Percentiles rank a stretch among this genome's conserved stretches.
Conservation (phyloP, 2,113 vertebrate species). For the Stegastes partitus region DNA sequence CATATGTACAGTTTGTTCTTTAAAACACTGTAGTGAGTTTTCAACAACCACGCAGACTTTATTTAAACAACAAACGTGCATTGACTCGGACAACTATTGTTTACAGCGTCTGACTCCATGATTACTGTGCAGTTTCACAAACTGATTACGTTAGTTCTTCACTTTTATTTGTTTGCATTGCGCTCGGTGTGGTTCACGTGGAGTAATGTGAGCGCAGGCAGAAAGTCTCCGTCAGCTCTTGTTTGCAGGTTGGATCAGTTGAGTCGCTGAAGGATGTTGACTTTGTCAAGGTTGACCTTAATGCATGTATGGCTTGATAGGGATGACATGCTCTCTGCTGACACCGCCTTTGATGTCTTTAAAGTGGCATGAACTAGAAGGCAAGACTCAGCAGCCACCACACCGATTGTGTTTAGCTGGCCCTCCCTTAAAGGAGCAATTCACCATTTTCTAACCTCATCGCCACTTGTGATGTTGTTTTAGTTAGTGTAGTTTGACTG, state of each 20-base stretch:
- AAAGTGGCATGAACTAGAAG: conserved; percentile 59
- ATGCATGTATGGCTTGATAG: conserved; percentile 61
- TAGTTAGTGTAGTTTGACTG: neutral
- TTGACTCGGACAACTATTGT: neutral
- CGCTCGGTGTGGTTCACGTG: neutral
- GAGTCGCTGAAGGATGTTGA: conserved; percentile 55
- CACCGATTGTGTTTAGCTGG: conserved; percentile 30
- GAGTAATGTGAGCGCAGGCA: conserved; percentile 30
- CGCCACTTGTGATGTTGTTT: neutral
- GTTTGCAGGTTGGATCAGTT: conserved; percentile 42
- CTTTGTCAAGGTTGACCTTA: conserved; percentile 70
- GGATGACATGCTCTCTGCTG: conserved; percentile 70
- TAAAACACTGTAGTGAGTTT: neutral
- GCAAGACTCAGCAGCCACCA: conserved; percentile 54
- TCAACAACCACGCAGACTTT: too few species aligned
- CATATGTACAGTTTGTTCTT: too few species aligned
- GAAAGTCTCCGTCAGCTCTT: conserved; percentile 44
- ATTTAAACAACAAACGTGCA: neutral
- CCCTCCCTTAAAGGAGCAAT: conserved; percentile 29
- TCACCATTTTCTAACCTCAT: neutral
- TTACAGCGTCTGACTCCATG: conserved; percentile 3
- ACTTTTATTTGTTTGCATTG: conserved; percentile 17
- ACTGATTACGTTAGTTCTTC: neutral
- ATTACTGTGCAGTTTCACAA: neutral
- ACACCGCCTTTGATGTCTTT: conserved; percentile 65